These are phyloP conservation scores for Nemotelus nigrinus DNA, from an alignment of 2,888 invertebrate genomes.

Conservation along the genomic window DNA sequence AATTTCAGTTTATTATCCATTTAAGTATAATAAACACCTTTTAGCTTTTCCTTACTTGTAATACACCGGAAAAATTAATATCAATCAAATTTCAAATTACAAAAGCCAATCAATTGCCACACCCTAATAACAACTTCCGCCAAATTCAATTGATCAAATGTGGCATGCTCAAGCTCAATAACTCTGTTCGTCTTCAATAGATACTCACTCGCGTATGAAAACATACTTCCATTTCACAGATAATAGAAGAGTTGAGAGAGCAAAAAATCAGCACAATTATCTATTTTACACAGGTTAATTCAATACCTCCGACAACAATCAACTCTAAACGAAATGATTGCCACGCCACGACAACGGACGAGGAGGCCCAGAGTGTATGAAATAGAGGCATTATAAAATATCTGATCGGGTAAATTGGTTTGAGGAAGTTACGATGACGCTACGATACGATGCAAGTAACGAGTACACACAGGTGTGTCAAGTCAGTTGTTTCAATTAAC, in stretches of 20 bases:
- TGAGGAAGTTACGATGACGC: background rate
- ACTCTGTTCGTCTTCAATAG: constrained; percentile 21
- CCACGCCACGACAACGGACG: constrained; percentile 15
- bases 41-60: background rate
- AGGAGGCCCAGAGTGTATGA: background rate
- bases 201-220: background rate
- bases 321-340: constrained; percentile 35
- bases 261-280: constrained; percentile 35
- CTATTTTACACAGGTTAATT: constrained; percentile 36
- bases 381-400: constrained; percentile 8
- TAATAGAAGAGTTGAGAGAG: constrained; percentile 5
- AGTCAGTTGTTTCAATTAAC: constrained; percentile 41
- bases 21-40: no score
- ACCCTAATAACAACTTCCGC: constrained; percentile 39
- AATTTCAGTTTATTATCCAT: no score
- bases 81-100: constrained; percentile 34
- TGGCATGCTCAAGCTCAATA: constrained; percentile 33
- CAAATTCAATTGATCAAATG: constrained; percentile 17
- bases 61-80: constrained; percentile 26
- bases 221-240: background rate
- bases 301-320: constrained; percentile 40
- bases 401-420: background rate
- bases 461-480: constrained; percentile 34
- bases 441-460: background rate
- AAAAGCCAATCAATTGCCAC: constrained; percentile 34